Base-by-base conservation (phyloP, 2,888 invertebrate species). In the Callosobruchus maculatus region DNA sequence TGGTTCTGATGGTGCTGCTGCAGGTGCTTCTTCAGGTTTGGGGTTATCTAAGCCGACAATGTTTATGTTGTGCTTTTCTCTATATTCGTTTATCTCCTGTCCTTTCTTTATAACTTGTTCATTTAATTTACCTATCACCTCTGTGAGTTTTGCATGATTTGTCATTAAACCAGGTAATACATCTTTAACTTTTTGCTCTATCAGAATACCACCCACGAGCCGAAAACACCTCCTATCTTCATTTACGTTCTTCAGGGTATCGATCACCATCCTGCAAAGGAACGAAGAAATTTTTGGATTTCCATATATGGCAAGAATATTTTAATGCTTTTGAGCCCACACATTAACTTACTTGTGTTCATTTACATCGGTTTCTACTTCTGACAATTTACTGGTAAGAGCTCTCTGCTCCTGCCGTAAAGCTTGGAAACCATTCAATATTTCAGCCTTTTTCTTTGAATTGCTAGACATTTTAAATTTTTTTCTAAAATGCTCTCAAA, bases 291-390 rank as follows among this genome's bases (percentile, higher is more conserved):
- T 30, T 30, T 49, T 49, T 49, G 1, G 13, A 49, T 49, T 49
- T 49, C 49, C 49, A 1, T 49, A 72, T 67, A 72, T 70, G 21
- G 49, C 13, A 13, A 49, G 3, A 3, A 49, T 49, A 49, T 71
- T 70, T 68, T 68, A n/a, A 49, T 70, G 70, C 72, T 74, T 76
- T 26, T 30, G 22, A 68, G 72, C 68, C 49, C 70, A 71, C 26
- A 26, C 67, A 73, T 73, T 73, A 72, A 86, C 89, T 89, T 89
- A 98, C 98, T 95, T 97, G 90, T 98, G 98, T 88, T 99, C 98
- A 86, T 96, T 97, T 77, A 96, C 90, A 87, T 99, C 98, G 90
- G 94, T 92, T 89, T 98, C 97, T 82, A 98, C 89, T 88, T 98
- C 97, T 0, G 95, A 93, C 77, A 98, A 91, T 90, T 97, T 98